Base-by-base conservation (phyloP, 2,797 vertebrate genomes). In the Coilia nasus region DNA sequence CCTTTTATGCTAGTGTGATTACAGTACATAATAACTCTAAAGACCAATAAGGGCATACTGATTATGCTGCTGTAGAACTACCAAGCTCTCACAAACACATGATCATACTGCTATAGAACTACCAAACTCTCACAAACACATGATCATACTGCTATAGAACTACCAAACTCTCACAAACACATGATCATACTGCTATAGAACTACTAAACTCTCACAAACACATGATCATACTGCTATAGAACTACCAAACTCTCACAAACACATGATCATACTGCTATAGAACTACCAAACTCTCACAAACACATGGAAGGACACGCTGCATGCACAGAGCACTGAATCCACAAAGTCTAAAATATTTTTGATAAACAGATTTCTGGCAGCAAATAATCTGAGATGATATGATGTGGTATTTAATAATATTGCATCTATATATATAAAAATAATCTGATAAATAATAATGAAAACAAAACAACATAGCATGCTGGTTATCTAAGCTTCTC, bases 1-100 rank as follows among this genome's bases (percentile, higher is more conserved):
- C 28, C 23, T 85, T 83, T 31, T 82, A 82, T 60, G 31, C 62
- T 57, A 75, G 19, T 2, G 57, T 56, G 85, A 35, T 35, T 71
- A 35, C 31, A 75, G 67, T 35, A 35, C 35, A 75, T 41, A 7
- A 75, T 35, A 75, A 75, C 14, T 19, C 14, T 17, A 35, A 35
- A 75, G 15, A 25, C n/a, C 60, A 64, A 10, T 11, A 35, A 75
- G 28, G 7, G 31, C 28, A 75, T 19, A 17, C 67, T 75, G 31
- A 0, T 35, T 14, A 75, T 15, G 11, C 67, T 75, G 31, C 12
- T 19, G 15, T 35, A 59, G 25, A 6, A 41, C 31, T 15, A 17
- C 67, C 28, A 75, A 19, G 28, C 28, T 41, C 28, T 7, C 28
- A 28, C 23, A 64, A 11, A 64, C 6, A 28, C 10, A 12, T 28